These are phyloP conservation scores for Synanthedon vespiformis DNA, from an alignment of 2,888 invertebrate genomes.

Conservation along the genomic window DNA sequence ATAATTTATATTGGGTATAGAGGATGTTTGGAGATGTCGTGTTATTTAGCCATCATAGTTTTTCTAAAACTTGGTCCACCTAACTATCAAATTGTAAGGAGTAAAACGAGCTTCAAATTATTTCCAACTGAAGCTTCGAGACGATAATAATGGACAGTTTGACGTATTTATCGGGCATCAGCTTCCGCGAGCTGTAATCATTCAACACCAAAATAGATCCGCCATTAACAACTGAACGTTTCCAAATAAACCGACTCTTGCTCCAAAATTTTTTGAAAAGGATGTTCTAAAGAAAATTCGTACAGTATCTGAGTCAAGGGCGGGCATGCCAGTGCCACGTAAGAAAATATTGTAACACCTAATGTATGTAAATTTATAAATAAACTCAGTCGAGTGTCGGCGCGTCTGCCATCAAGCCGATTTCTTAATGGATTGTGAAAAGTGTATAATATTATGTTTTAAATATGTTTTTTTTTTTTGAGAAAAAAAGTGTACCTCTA, in stretches of 20 bases:
- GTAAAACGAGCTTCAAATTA: not conserved
- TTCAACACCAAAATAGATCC: constrained; percentile 15
- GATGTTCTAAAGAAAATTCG: constrained; percentile 1
- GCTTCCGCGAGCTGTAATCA: constrained; percentile 12
- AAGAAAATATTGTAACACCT: constrained; percentile 57
- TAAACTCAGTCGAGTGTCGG: constrained; percentile 51
- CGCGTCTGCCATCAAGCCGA: constrained; percentile 11
- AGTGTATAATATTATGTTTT: not conserved
- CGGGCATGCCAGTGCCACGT: constrained; percentile 25
- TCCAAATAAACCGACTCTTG: not conserved
- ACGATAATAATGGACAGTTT: constrained; percentile 5
- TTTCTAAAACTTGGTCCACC: too few relatives aligned
- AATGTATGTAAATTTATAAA: constrained; percentile 53
- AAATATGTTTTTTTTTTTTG: too few relatives aligned
- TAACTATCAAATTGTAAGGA: too few relatives aligned
- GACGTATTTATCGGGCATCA: constrained; percentile 10
- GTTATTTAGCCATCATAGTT: too few relatives aligned
- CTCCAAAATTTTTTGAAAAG: not conserved
- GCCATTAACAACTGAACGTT: constrained; percentile 11
- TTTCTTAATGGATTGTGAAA: not conserved
- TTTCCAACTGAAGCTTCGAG: constrained; percentile 3
- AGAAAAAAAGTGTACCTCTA: too few relatives aligned
- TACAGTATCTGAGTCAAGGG: constrained; percentile 53
- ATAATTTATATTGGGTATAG: too few relatives aligned
- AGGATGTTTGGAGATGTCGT: too few relatives aligned